These are phyloP conservation scores for Julus scanicus DNA, from an alignment of 2,888 invertebrate species.

Conservation along the genomic window DNA sequence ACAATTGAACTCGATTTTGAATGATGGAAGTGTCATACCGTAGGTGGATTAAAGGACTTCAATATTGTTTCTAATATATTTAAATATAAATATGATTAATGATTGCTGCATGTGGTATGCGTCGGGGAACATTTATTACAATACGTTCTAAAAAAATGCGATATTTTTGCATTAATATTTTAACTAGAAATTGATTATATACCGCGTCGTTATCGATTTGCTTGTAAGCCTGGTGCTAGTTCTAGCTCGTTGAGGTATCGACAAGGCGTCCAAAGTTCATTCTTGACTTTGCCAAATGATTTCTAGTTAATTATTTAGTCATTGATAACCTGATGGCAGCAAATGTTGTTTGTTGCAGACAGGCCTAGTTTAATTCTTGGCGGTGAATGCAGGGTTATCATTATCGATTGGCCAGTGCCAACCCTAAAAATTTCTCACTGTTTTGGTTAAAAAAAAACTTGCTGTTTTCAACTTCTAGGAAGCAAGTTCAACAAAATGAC, in stretches of 20 bases:
- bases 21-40: background rate
- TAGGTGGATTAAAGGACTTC: background rate
- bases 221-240: background rate
- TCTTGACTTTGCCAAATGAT: slow-evolving; percentile 26
- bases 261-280: background rate
- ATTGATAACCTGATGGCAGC: slow-evolving; percentile 25
- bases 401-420: background rate
- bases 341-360: background rate
- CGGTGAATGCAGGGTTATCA: background rate
- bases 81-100: background rate
- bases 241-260: background rate
- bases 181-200: background rate
- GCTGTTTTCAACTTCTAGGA: background rate
- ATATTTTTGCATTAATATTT: slow-evolving; percentile 30
- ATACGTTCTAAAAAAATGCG: background rate
- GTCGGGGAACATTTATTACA: background rate
- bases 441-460: background rate
- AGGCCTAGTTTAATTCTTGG: slow-evolving; percentile 6
- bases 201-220: background rate
- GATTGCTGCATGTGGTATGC: background rate
- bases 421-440: background rate
- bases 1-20: no score
- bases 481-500: background rate
- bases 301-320: slow-evolving; percentile 11
- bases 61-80: background rate